These are phyloP conservation scores for Lanius ludovicianus DNA, from an alignment of 2,113 vertebrate genomes.

Conservation along the genomic window DNA sequence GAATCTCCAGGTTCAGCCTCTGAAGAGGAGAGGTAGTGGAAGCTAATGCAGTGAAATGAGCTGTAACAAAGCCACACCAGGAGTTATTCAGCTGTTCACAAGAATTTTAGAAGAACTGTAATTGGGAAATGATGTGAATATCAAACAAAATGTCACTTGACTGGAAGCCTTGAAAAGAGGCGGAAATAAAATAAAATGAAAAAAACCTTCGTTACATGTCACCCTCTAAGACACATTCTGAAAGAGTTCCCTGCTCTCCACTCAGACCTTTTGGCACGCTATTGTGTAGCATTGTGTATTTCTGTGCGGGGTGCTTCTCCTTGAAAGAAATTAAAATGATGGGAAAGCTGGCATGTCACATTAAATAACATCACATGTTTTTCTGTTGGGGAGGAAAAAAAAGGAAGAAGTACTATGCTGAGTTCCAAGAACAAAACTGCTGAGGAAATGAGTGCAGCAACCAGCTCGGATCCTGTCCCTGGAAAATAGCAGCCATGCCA, in stretches of 20 bases:
- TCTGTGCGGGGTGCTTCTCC: neutral
- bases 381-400: neutral
- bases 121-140: conserved; percentile 54
- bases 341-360: neutral
- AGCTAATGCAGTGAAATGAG: conserved; percentile 48
- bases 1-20: neutral
- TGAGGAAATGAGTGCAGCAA: neutral
- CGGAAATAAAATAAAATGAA: conserved; percentile 6
- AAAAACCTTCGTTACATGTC: neutral
- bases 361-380: conserved; percentile 52
- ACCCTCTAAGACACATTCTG: neutral
- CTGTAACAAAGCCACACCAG: conserved; percentile 20
- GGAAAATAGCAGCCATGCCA: neutral
- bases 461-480: neutral
- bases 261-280: neutral
- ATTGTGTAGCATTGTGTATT: conserved; percentile 10
- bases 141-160: conserved; percentile 52
- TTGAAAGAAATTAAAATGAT: conserved; percentile 46
- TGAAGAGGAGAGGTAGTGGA: neutral
- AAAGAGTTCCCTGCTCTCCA: neutral
- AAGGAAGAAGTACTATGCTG: neutral
- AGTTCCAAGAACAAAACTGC: conserved; percentile 29
- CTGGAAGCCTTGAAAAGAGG: neutral
- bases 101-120: conserved; percentile 34
- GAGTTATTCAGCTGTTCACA: conserved; percentile 47